These are phyloP conservation scores for Drosophila carrolli DNA, from an alignment of 1,140 invertebrate species.

Conservation along the genomic window DNA sequence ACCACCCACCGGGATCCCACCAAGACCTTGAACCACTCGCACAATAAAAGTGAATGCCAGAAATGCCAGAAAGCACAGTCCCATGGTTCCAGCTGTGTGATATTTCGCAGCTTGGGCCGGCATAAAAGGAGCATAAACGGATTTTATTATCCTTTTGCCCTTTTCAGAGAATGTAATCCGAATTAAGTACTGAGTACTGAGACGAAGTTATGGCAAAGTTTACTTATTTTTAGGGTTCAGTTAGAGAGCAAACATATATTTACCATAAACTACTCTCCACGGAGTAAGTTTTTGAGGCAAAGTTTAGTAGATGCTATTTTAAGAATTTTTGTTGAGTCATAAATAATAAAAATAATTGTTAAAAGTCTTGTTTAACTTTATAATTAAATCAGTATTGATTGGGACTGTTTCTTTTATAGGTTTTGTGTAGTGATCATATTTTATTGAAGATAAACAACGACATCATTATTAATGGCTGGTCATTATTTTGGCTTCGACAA, in stretches of 20 bases:
- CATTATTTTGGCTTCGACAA: slow-evolving; percentile 20
- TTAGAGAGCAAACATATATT: slow-evolving; percentile 1
- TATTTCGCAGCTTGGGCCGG: slow-evolving; percentile 36
- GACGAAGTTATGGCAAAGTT: slow-evolving; percentile 29
- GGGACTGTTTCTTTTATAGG: too few relatives aligned
- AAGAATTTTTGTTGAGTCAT: too few relatives aligned
- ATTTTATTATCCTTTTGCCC: slow-evolving; percentile 39
- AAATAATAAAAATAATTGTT: too few relatives aligned
- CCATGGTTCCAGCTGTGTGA: slow-evolving; percentile 30
- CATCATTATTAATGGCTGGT: slow-evolving; percentile 5
- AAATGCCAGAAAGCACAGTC: slow-evolving; percentile 8
- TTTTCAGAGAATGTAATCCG: slow-evolving; percentile 41
- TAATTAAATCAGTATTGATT: too few relatives aligned
- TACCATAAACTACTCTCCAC: slow-evolving; percentile 10
- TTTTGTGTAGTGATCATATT: neutral
- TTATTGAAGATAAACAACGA: neutral
- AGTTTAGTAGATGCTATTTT: neutral
- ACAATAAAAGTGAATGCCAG: slow-evolving; percentile 42
- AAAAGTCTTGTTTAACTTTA: too few relatives aligned
- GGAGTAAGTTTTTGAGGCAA: neutral
- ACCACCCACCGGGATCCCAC: neutral
- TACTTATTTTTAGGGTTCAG: slow-evolving; percentile 22
- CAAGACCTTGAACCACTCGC: slow-evolving; percentile 34
- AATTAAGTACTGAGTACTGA: slow-evolving; percentile 43
- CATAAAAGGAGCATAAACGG: slow-evolving; percentile 38